Evolutionary conservation across 2,888 invertebrate genomes (phyloP).

Genomic region (Drosophila merina): DNA sequence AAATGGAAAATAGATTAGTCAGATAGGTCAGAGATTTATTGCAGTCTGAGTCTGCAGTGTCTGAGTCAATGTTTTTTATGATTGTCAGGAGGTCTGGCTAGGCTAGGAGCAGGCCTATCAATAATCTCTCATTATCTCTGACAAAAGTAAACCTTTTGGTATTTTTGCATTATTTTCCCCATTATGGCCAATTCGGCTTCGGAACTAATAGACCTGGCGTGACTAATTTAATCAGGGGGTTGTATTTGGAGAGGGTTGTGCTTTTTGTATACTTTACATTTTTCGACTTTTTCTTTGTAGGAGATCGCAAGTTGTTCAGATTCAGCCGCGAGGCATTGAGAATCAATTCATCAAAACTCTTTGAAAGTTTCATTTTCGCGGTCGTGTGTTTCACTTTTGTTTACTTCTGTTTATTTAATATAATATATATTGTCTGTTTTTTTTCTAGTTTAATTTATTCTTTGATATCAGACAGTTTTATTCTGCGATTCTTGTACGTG

Average conservation of each 20-base stretch:
- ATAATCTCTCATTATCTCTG: conserved; percentile 21
- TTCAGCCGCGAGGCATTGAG: conserved; percentile 83
- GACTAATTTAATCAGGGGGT: conserved; percentile 4
- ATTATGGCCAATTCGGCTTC: neutral
- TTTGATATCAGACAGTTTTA: conserved; percentile 2
- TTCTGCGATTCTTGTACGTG: conserved; percentile 25
- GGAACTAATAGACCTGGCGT: conserved; percentile 9
- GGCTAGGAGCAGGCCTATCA: conserved; percentile 14
- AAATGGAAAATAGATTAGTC: conserved; percentile 26
- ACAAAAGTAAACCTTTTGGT: neutral
- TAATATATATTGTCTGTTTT: neutral
- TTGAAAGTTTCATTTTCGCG: conserved; percentile 82
- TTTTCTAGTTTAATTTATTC: too few relatives aligned
- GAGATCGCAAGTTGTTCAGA: conserved; percentile 80
- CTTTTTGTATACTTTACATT: conserved; percentile 78
- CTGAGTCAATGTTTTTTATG: conserved; percentile 5
- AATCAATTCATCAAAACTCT: conserved; percentile 84
- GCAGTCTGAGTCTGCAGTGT: neutral
- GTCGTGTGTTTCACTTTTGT: neutral
- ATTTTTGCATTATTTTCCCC: neutral
- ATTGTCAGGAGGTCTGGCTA: conserved; percentile 6
- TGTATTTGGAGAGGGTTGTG: neutral
- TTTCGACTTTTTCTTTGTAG: conserved; percentile 80
- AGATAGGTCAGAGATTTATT: conserved; percentile 33
- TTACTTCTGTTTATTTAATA: conserved; percentile 3